phyloP scores from a whole-genome alignment of 2,888 invertebrate genomes.

The Andrena flavipes region DNA sequence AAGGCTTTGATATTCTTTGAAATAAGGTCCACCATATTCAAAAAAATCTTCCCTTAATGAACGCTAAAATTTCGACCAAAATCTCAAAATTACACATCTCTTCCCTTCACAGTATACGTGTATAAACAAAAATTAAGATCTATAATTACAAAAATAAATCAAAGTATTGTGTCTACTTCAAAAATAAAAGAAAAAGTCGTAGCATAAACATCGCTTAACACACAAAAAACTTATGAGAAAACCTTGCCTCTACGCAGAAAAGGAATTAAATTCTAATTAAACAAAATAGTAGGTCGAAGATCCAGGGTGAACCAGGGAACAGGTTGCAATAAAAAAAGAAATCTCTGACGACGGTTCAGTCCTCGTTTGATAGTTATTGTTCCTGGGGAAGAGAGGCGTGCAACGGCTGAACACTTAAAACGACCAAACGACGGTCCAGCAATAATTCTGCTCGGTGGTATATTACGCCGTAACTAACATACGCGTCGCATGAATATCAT shows the following conservation, averaged over 20 bases:
- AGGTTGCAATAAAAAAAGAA: background rate
- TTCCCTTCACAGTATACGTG: too few relatives aligned
- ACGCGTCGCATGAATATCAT: constrained; percentile 40
- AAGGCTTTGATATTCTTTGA: too few relatives aligned
- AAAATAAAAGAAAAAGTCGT: too few relatives aligned
- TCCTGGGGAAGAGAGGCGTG: background rate
- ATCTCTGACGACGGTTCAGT: background rate
- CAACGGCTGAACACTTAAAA: constrained; percentile 10
- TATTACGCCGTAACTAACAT: constrained; percentile 37
- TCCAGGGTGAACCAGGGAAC: background rate
- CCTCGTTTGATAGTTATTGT: constrained; percentile 2
- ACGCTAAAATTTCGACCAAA: too few relatives aligned
- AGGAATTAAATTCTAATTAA: constrained; percentile 1
- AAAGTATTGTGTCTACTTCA: too few relatives aligned
- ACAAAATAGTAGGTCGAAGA: background rate
- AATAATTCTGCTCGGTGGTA: constrained; percentile 34
- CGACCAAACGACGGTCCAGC: constrained; percentile 11
- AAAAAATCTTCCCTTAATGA: too few relatives aligned
- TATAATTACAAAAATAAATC: too few relatives aligned
- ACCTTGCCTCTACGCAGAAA: background rate
- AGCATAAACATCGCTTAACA: too few relatives aligned
- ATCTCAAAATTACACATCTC: too few relatives aligned
- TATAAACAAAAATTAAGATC: too few relatives aligned
- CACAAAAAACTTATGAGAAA: too few relatives aligned
- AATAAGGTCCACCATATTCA: too few relatives aligned